phyloP scores from a whole-genome alignment of 2,888 invertebrate genomes.

The Alviniconcha strummeri region DNA sequence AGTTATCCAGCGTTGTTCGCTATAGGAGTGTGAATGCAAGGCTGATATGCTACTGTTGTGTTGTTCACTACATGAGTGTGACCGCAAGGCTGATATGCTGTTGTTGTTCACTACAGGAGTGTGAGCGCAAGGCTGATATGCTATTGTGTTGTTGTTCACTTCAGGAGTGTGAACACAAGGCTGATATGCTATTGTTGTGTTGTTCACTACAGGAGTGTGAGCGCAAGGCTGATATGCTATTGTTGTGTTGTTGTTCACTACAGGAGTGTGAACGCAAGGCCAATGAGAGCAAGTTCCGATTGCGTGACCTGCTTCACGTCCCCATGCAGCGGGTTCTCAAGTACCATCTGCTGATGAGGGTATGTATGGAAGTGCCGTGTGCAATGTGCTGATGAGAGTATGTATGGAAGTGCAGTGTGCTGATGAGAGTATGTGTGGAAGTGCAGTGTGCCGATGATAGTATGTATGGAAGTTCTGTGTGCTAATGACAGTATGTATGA shows the following conservation, averaged over 20 bases:
- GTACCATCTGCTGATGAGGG: slow-evolving; percentile 94
- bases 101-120: slow-evolving; percentile 80
- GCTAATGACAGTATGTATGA: not conserved
- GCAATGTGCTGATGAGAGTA: not conserved
- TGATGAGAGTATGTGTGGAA: slow-evolving; percentile 75
- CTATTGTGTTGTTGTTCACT: no score
- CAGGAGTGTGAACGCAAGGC: slow-evolving; percentile 95
- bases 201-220: no score
- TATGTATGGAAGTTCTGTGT: not conserved
- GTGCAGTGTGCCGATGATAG: not conserved
- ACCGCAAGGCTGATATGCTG: no score
- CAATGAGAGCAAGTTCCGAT: slow-evolving; percentile 94
- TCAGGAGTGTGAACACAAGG: no score
- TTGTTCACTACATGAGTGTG: no score
- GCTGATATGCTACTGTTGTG: no score
- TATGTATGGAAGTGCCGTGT: slow-evolving; percentile 39
- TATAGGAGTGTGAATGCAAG: no score
- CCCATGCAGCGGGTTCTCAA: slow-evolving; percentile 99
- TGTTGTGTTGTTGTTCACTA: slow-evolving; percentile 51
- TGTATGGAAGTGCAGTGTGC: not conserved
- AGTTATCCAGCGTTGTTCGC: no score
- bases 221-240: no score
- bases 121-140: slow-evolving; percentile 90
- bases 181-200: no score
- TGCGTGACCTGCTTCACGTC: slow-evolving; percentile 95